Conservation (phyloP, 2,888 invertebrate species). For the Cheilosia scutellata region DNA sequence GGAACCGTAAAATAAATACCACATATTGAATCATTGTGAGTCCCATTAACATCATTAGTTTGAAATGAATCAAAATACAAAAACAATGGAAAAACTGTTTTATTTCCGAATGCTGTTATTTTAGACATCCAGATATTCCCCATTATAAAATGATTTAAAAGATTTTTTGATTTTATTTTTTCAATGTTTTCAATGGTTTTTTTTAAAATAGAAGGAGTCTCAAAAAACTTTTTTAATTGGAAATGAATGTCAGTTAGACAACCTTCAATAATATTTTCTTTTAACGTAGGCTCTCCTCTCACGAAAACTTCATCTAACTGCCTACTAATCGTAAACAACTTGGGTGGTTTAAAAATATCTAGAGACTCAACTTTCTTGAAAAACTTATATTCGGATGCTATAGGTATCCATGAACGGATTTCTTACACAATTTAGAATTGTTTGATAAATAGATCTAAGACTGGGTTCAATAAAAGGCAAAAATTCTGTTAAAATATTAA, state of each 20-base stretch:
- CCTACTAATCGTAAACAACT: no score
- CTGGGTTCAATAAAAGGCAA: conserved; percentile 35
- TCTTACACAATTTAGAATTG: conserved; percentile 35
- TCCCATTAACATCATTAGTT: conserved; percentile 62
- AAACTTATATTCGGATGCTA: conserved; percentile 27
- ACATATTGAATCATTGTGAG: conserved; percentile 58
- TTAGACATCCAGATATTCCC: conserved; percentile 61
- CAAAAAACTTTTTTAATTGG: conserved; percentile 39
- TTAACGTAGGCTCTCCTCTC: conserved; percentile 54
- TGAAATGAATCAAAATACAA: conserved; percentile 69
- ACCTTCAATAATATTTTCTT: conserved; percentile 54
- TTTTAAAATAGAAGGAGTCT: conserved; percentile 51
- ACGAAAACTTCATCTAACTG: conserved; percentile 67
- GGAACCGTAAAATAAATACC: conserved; percentile 70
- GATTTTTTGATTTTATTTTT: conserved; percentile 42
- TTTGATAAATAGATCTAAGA: conserved; percentile 36
- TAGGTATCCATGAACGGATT: conserved; percentile 28
- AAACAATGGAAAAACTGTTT: conserved; percentile 48
- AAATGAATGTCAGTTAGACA: conserved; percentile 56
- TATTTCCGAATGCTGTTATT: conserved; percentile 7
- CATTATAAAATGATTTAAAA: conserved; percentile 60
- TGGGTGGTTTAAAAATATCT: no score
- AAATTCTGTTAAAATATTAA: conserved; percentile 34
- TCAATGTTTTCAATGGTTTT: conserved; percentile 58
- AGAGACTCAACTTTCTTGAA: no score